phyloP scores from a whole-genome alignment of 2,113 vertebrate genomes.

The Eolophus roseicapilla region DNA sequence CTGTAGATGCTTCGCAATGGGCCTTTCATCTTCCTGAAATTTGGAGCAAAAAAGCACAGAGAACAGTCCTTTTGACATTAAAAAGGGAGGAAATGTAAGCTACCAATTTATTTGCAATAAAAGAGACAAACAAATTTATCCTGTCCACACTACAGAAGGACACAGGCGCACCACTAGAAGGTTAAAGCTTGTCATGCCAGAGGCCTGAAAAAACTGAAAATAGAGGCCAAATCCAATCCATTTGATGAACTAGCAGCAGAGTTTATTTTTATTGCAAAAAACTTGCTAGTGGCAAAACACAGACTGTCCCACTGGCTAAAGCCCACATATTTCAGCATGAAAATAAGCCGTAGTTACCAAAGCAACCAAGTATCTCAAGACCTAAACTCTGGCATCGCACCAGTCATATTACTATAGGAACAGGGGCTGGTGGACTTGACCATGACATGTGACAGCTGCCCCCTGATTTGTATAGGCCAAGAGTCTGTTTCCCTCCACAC shows the following conservation, averaged over 20 bases:
- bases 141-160: not conserved
- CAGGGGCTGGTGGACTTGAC: not conserved
- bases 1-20: not conserved
- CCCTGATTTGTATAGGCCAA: not conserved
- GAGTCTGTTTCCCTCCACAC: not conserved
- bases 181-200: not conserved
- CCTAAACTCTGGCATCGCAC: not conserved
- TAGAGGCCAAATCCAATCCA: not conserved
- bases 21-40: not conserved
- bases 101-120: not conserved
- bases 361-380: not conserved
- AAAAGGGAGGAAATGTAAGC: not conserved
- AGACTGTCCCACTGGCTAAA: not conserved
- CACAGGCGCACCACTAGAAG: not conserved
- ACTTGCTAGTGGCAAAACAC: not conserved
- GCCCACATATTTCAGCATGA: not conserved
- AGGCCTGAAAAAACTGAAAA: not conserved
- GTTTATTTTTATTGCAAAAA: constrained; percentile 23
- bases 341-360: not conserved
- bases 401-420: not conserved
- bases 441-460: not conserved
- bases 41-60: not conserved
- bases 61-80: not conserved
- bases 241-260: not conserved
- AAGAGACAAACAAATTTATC: not conserved